A percentile compares a stretch with the other conserved stretches of the same genome.
Evolutionary conservation across 1,140 invertebrate species (phyloP).

Genomic region (Pachyrhynchus sulphureomaculatus): DNA sequence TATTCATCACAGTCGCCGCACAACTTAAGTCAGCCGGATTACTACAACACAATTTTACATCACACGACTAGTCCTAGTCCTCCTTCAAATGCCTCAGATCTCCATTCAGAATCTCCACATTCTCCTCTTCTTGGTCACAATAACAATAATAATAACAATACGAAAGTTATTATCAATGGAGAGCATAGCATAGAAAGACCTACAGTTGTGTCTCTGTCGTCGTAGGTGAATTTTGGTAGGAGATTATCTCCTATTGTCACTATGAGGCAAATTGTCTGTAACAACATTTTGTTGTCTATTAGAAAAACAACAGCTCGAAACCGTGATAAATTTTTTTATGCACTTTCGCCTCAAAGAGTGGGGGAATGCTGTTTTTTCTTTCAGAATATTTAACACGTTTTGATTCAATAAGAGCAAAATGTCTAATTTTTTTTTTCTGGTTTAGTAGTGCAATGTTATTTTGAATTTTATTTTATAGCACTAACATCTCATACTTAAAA

Average conservation of each 20-base stretch:
- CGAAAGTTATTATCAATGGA: conserved; percentile 46
- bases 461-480: too few relatives aligned
- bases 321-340: too few relatives aligned
- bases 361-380: too few relatives aligned
- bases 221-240: conserved; percentile 1
- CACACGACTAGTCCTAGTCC: conserved; percentile 43
- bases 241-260: too few relatives aligned
- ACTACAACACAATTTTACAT: conserved; percentile 31
- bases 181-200: conserved; percentile 47
- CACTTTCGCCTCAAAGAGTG: too few relatives aligned
- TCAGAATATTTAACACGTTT: too few relatives aligned
- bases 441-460: too few relatives aligned
- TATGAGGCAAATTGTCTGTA: neutral
- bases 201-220: conserved; percentile 50
- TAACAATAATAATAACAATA: conserved; percentile 46
- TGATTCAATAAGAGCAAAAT: too few relatives aligned
- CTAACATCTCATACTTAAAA: too few relatives aligned
- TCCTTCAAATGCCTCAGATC: conserved; percentile 40
- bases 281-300: neutral
- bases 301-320: too few relatives aligned
- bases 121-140: conserved; percentile 41
- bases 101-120: conserved; percentile 33
- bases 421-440: too few relatives aligned
- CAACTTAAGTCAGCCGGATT: conserved; percentile 38
- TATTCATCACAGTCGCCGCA: conserved; percentile 44